Base-by-base conservation (phyloP, 2,113 vertebrate genomes). In the Paralichthys olivaceus region DNA sequence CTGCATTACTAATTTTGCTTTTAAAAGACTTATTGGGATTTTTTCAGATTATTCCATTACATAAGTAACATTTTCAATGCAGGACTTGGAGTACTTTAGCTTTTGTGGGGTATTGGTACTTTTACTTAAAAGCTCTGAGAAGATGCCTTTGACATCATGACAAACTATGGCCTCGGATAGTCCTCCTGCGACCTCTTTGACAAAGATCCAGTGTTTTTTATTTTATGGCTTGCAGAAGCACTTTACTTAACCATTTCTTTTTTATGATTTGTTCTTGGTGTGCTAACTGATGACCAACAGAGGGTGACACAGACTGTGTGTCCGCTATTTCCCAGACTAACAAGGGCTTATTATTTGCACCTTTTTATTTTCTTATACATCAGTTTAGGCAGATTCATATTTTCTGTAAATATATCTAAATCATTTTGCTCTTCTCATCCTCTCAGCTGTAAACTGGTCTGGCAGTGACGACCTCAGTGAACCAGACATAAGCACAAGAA, bases 251-350 rank as follows among this genome's bases (percentile, higher is more conserved):
- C n/a, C 23, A 22, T 5, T 53, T 45, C n/a, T 70, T 49, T 34
- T 23, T 22, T 13, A 4, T 66, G 12, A 23, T 26, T 49, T 65
- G 3, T 25, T 68, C 26, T 43, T 80, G 77, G 62, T 80, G 70
- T 82, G 58, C 14, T 47, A 20, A 17, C 14, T 79, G 53, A 13
- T 29, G 23, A 79, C 80, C 89, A 80, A 83, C 72, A 92, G 90
- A 84, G 66, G 89, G 90, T 68, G 79, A 87, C 87, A 89, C 40
- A 87, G 87, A 84, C 80, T 78, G 67, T 13, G 23, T 29, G 19
- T 74, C 26, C 14, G 22, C n/a, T 32, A 4, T 4, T 40, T 65
- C 23, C 0, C 7, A 14, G 7, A 9, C 11, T 68, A 14, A 28
- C 59, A 2, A 15, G 4, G 51, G 47, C 8, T 64, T 22, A 61